Conservation (phyloP, 2,797 vertebrate species). For the Hyperoplus immaculatus region DNA sequence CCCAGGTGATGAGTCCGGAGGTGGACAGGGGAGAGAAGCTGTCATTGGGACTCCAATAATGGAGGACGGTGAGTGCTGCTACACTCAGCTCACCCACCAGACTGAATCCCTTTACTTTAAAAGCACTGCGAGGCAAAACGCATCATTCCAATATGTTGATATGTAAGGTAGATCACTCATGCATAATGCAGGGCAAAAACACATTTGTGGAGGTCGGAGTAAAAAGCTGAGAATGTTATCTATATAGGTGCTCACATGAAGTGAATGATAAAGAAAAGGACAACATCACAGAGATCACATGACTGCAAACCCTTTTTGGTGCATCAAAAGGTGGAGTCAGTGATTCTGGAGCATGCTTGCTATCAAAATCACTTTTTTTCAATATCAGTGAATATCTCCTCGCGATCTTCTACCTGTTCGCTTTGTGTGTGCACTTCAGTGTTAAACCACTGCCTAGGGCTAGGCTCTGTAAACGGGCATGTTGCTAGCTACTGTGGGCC, state of each 20-base stretch:
- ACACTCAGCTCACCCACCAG: neutral
- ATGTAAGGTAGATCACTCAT: constrained; percentile 31
- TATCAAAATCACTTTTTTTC: no score
- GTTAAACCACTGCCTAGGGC: no score
- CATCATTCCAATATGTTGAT: constrained; percentile 39
- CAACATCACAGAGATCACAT: constrained; percentile 9
- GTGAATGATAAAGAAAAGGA: constrained; percentile 20
- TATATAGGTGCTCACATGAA: constrained; percentile 22
- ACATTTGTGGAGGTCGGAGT: constrained; percentile 30
- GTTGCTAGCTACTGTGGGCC: no score
- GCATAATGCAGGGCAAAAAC: constrained; percentile 16
- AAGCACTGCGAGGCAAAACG: constrained; percentile 45
- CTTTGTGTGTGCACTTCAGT: no score
- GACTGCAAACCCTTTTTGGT: constrained; percentile 15
- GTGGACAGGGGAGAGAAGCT: constrained; percentile 47
- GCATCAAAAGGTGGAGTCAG: neutral
- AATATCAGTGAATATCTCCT: no score
- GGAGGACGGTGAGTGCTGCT: constrained; percentile 29
- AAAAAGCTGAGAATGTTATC: constrained; percentile 31
- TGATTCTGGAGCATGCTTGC: no score
- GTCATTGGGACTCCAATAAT: constrained; percentile 32
- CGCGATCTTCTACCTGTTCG: no score
- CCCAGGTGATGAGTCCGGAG: constrained; percentile 67
- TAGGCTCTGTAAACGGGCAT: no score
- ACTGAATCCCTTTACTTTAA: constrained; percentile 26